phyloP scores from a whole-genome alignment of 2,113 vertebrate species.

The Myodes glareolus region DNA sequence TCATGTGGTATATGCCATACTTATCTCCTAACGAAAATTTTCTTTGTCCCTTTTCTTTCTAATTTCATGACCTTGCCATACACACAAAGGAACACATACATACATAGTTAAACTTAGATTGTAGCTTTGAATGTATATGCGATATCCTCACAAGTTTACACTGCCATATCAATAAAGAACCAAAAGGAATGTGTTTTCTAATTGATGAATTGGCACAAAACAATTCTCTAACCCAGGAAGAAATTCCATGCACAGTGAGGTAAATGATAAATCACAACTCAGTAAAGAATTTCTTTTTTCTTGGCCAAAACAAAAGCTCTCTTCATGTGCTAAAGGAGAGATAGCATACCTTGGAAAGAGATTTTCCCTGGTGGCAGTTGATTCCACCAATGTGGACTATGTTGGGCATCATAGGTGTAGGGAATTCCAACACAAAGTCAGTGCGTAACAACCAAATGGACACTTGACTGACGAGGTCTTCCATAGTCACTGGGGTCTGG shows the following conservation, averaged over 20 bases:
- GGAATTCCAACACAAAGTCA: neutral
- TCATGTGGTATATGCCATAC: no score
- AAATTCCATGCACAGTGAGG: neutral
- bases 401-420: neutral
- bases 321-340: fast-evolving
- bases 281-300: neutral
- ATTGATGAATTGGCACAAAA: neutral
- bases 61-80: neutral
- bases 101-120: neutral
- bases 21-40: neutral
- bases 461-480: neutral
- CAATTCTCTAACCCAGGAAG: neutral
- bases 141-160: neutral
- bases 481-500: neutral
- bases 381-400: conserved; percentile 84
- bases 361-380: conserved; percentile 71
- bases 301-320: neutral
- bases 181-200: neutral
- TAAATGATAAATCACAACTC: no score
- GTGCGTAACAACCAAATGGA: neutral
- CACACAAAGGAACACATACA: neutral
- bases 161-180: neutral
- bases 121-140: neutral
- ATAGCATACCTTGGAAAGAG: conserved; percentile 65
- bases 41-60: neutral